Evolutionary conservation across 2,888 invertebrate genomes (phyloP), one percentile per base, ranked within the genome.

Genomic region (Palloptera scutellata): DNA sequence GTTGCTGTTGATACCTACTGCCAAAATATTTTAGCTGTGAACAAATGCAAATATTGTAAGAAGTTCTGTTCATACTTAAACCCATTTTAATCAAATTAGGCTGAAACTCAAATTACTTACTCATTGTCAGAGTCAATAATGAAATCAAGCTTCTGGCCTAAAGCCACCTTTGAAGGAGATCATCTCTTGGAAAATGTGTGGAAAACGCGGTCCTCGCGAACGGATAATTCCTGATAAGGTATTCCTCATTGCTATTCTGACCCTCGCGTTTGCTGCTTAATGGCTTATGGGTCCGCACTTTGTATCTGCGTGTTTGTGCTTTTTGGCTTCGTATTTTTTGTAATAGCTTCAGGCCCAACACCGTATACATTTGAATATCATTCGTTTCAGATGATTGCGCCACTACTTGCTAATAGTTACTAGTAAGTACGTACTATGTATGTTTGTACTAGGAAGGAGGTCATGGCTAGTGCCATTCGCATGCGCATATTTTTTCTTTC

Each of bases 81-180:
- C 6, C 6, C 6, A 30, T 30, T 30, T 30, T 30, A 13, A n/a
- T 48, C 68, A 74, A 74, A 72, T 72, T 73, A 73, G 74, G 74
- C 71, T 73, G 78, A 79, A 77, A 73, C 71, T 71, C 74, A 78
- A 80, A 79, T 79, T 80, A 79, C 76, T 79, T 80, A 79, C 76
- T 79, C 79, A 80, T 80, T 77, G 77, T 70, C 73, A 62, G 70
- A 51, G 41, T 19, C 42, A 64, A 43, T 41, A 72, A 72, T 64
- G 55, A 65, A 68, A 61, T 55, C 54, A 41, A 54, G 68, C 71
- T 66, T 67, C 64, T 64, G 55, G 54, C 61, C 61, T 41, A 53
- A 64, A 64, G 68, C 61, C n/a, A 13, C 61, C 55, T 10, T 3
- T 45, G 59, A n/a, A 2, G 6, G 4, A 4, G 51, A 48, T 48